Conservation (phyloP, 2,888 invertebrate species). For the Drosophila hawaiiensis region DNA sequence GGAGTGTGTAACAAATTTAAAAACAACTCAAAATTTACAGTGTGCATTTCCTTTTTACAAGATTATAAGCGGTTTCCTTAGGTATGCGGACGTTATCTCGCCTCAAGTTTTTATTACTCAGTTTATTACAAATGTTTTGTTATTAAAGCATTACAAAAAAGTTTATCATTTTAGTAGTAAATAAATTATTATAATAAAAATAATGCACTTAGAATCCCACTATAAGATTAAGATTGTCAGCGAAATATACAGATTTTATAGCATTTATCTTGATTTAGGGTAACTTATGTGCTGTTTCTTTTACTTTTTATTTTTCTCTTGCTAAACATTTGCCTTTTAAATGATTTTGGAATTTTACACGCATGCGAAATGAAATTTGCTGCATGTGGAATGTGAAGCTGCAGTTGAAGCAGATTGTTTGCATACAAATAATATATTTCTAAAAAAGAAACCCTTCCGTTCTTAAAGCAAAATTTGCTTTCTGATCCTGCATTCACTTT, state of each 20-base stretch:
- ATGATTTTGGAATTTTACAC: neutral
- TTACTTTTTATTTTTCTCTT: neutral
- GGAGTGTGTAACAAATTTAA: neutral
- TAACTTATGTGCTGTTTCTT: neutral
- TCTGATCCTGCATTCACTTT: neutral
- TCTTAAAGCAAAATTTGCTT: neutral
- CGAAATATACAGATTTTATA: neutral
- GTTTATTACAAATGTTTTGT: neutral
- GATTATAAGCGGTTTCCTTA: neutral
- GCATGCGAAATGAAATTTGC: neutral
- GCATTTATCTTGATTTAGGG: neutral
- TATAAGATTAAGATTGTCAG: neutral
- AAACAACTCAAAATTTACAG: neutral
- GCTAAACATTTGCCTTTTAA: neutral
- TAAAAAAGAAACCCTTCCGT: neutral
- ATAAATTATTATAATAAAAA: neutral
- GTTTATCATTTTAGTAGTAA: neutral
- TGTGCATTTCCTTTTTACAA: neutral
- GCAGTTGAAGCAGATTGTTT: slow-evolving; percentile 37
- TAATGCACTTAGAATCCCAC: neutral
- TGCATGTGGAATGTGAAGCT: neutral
- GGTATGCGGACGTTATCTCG: neutral
- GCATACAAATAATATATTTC: neutral
- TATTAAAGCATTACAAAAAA: neutral
- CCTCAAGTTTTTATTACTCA: neutral